Evolutionary conservation across 2,113 vertebrate genomes (phyloP), one percentile per base, ranked within the genome.

Genomic region (Egretta garzetta): DNA sequence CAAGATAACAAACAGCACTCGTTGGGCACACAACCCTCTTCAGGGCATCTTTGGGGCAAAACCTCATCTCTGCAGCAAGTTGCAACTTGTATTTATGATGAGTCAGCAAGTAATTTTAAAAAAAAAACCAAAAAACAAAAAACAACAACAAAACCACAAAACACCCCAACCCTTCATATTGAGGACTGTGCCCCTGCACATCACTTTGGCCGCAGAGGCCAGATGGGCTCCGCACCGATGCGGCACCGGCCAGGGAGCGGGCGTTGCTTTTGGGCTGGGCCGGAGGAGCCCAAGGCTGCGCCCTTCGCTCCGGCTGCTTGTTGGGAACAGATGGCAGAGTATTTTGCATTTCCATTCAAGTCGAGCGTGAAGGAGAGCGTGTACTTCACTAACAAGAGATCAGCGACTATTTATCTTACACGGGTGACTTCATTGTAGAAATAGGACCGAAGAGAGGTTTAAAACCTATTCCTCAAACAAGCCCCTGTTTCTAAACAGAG

Each of bases 361-460:
- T 14, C 28, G 2, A 89, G 90, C 35, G 1, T 88, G 94, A 96
- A 97, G 88, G 80, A 88, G 76, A 92, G 55, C 5, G 2, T 52
- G 72, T 32, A 58, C 81, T 85, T 45, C 66, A 30, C 91, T 60
- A 85, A 68, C 81, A 82, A 91, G 62, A 64, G 92, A 80, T 88
- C 80, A 47, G 76, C 88, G 43, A 24, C 95, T 93, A 47, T 90
- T 91, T 73, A 39, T 95, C 83, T 92, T 91, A 5, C 93, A 92
- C 2, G 39, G 90, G 64, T 94, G 95, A 74, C 64, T 93, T 93
- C 73, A 9, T 14, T 32, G 56, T 27, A 68, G 88, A 92, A 95
- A 94, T 5, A 52, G 60, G 9, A 28, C 39, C 2, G 0, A 32
- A 22, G 80, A 79, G 83, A 89, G 88, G 53, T 16, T 67, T 41